Conservation (phyloP, 2,888 invertebrate species). For the Pollenia labialis region DNA sequence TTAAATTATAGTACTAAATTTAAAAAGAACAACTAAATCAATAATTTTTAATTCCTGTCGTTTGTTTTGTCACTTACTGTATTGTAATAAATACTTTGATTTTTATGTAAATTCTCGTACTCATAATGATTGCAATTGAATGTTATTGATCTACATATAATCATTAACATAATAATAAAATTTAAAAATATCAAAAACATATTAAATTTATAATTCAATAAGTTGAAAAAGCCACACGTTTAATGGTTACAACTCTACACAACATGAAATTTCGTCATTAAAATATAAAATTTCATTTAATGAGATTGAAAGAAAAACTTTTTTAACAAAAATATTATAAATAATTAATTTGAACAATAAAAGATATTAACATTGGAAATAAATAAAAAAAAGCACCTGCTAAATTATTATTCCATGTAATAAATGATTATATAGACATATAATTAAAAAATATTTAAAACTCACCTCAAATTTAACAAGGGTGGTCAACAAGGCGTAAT, state of each 20-base stretch:
- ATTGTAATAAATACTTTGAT: background rate
- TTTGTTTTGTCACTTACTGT: background rate
- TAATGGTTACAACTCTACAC: conserved; percentile 22
- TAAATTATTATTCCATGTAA: background rate
- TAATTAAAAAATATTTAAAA: too few relatives aligned
- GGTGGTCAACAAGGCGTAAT: too few relatives aligned
- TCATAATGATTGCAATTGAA: conserved; percentile 11
- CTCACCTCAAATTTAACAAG: too few relatives aligned
- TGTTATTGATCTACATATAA: conserved; percentile 14
- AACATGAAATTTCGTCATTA: conserved; percentile 37
- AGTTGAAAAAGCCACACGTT: background rate
- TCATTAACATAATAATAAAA: conserved; percentile 27
- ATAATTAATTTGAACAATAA: background rate
- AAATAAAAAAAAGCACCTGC: background rate
- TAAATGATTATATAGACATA: too few relatives aligned
- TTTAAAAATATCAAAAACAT: background rate
- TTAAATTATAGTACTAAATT: too few relatives aligned
- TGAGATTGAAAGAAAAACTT: conserved; percentile 1
- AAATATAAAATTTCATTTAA: conserved; percentile 46
- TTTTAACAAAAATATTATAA: background rate
- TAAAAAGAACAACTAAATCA: background rate
- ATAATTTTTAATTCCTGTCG: background rate
- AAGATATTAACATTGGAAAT: background rate
- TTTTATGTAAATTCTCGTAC: background rate
- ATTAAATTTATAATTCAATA: background rate